Evolutionary conservation across 2,797 vertebrate genomes (phyloP).

Genomic region (Urocyon cinereoargenteus): DNA sequence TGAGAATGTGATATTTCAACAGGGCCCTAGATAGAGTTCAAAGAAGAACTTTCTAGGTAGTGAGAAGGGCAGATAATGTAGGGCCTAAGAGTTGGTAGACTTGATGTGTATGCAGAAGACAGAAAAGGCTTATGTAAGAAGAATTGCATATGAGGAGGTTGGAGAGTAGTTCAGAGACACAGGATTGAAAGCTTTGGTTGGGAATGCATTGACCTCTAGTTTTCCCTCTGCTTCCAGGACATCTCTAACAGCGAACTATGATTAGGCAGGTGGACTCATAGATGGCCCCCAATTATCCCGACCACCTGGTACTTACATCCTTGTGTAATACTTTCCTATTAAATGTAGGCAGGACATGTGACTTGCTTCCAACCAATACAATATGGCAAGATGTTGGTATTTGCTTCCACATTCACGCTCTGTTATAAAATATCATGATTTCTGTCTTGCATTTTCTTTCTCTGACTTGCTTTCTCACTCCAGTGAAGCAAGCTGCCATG

Average conservation of each 20-base stretch:
- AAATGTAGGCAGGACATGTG: background rate
- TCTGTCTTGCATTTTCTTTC: background rate
- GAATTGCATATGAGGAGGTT: background rate
- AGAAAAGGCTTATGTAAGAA: background rate
- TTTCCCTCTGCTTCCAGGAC: background rate
- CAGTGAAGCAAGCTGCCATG: background rate
- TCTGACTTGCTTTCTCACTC: background rate
- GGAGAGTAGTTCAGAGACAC: background rate
- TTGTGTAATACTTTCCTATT: background rate
- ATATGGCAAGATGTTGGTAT: background rate
- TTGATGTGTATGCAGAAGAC: background rate
- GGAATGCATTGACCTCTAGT: background rate
- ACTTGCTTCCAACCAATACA: background rate
- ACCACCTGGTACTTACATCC: background rate
- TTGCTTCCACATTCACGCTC: background rate
- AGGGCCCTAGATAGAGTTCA: background rate
- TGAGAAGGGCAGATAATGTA: background rate
- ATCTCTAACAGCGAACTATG: background rate
- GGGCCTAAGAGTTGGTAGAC: background rate
- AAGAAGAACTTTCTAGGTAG: background rate
- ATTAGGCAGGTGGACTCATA: background rate
- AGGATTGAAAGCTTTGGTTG: background rate
- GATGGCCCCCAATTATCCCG: background rate
- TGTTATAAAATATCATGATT: background rate
- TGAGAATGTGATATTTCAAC: conserved; percentile 71